phyloP scores from a whole-genome alignment of 2,113 vertebrate species.

The Natator depressus region DNA sequence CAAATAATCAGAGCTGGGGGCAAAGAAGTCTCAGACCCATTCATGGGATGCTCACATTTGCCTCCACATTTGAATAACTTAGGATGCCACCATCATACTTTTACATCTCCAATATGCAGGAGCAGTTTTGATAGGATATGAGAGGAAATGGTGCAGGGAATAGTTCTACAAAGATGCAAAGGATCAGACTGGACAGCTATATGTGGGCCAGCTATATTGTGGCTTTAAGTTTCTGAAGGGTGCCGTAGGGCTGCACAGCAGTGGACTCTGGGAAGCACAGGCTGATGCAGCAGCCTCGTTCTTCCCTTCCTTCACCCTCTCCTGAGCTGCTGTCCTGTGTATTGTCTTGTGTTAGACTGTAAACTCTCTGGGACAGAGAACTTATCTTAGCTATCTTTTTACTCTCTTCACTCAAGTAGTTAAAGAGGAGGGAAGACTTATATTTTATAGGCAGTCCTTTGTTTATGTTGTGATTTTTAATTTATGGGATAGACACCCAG shows the following conservation, averaged over 20 bases:
- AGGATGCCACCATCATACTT: not conserved
- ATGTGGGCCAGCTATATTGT: not conserved
- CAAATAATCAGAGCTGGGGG: not conserved
- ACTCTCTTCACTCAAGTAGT: not conserved
- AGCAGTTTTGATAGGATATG: not conserved
- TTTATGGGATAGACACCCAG: not conserved
- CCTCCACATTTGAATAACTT: not conserved
- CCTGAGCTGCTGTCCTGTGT: not conserved
- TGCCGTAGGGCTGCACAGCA: not conserved
- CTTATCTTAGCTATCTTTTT: not conserved
- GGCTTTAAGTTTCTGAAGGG: not conserved
- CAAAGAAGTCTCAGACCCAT: not conserved
- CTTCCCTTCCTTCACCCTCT: not conserved
- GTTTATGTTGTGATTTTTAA: not conserved
- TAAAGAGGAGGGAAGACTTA: not conserved
- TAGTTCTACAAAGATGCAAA: not conserved
- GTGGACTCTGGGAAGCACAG: not conserved
- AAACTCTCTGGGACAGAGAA: too few relatives aligned
- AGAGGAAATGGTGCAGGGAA: not conserved
- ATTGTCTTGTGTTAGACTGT: not conserved
- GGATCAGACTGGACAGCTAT: not conserved
- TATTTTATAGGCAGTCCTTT: not conserved
- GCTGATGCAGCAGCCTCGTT: not conserved
- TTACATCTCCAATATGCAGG: not conserved
- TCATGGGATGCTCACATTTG: not conserved